Percentiles rank a stretch among this genome's conserved stretches.
Evolutionary conservation across 2,797 vertebrate species (phyloP).

Genomic region (Sparus aurata): DNA sequence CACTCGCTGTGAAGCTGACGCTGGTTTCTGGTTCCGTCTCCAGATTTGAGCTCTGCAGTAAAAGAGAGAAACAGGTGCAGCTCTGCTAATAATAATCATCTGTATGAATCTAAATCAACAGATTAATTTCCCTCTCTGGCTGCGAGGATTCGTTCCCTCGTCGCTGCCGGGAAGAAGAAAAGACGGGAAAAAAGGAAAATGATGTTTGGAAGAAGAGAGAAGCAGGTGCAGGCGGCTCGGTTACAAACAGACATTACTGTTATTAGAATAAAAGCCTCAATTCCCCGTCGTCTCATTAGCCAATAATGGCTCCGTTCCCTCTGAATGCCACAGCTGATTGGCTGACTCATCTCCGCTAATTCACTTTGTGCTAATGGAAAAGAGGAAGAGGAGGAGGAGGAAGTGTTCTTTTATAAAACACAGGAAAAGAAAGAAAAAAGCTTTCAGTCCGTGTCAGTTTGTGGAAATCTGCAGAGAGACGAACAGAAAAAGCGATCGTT

Average conservation of each 20-base stretch:
- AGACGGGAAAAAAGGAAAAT: neutral
- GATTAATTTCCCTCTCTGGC: conserved; percentile 58
- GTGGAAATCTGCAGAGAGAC: conserved; percentile 28
- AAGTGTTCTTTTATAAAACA: conserved; percentile 30
- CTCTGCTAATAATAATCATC: conserved; percentile 53
- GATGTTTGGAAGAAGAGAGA: conserved; percentile 56
- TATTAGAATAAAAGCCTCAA: conserved; percentile 75
- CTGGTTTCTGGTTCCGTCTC: conserved; percentile 27
- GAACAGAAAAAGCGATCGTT: conserved; percentile 1
- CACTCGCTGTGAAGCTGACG: neutral
- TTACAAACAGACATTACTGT: conserved; percentile 71
- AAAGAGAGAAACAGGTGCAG: conserved; percentile 66
- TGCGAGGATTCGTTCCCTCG: conserved; percentile 19
- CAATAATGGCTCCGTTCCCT: conserved; percentile 70
- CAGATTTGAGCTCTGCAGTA: conserved; percentile 12
- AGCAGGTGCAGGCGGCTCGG: conserved; percentile 73
- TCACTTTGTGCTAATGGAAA: conserved; percentile 74
- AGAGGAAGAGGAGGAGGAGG: conserved; percentile 32
- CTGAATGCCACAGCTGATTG: conserved; percentile 74
- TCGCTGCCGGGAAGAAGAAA: conserved; percentile 6
- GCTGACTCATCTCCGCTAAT: conserved; percentile 73
- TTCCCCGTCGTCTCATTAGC: conserved; percentile 75
- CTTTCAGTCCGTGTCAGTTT: conserved; percentile 36
- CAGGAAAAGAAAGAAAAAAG: conserved; percentile 26
- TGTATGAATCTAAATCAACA: conserved; percentile 59